Evolutionary conservation across 2,797 vertebrate genomes (phyloP), one percentile per base, ranked within the genome.

Genomic region (Sardinella longiceps): DNA sequence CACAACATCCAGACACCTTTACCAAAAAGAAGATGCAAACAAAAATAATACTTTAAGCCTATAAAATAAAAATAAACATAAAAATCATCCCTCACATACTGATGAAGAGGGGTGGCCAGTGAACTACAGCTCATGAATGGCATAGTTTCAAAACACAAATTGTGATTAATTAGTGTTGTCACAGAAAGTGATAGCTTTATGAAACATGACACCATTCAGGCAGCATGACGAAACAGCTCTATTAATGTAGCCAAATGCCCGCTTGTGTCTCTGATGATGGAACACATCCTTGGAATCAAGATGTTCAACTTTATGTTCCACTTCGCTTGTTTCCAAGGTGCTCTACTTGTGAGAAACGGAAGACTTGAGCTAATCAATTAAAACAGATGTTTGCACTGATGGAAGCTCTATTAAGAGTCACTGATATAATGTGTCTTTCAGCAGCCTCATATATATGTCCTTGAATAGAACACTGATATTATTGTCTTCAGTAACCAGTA

Each of bases 151-250:
- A 5, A 77, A 39, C 70, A n/a, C 28, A 37, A 56, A 25, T 48
- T 56, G 50, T 30, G 81, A 85, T 82, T 51, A 82, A 85, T 83
- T 80, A 43, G 51, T 63, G 74, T 63, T 85, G 85, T 80, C 85
- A 83, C n/a, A 83, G 81, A 80, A 83, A 80, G 45, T 83, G 51
- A 80, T 28, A 53, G 33, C 81, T 80, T 85, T 60, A 85, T 83
- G 66, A 80, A 85, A 85, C 63, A 83, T 82, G 81, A 85, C 81
- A 83, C 30, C 80, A 70, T 43, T 53, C 58, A 85, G 80, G 48
- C 50, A 85, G 74, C 81, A 80, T 74, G 81, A 85, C 81, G 23
- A 85, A n/a, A 85, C 30, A 12, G 70, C 51, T 74, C 82, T 58
- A 85, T 80, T 85, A 77, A 43, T 39, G 70, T 77, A 77, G 70